Evolutionary conservation across 2,797 vertebrate species (phyloP).

Genomic region (Poecilia wingei): DNA sequence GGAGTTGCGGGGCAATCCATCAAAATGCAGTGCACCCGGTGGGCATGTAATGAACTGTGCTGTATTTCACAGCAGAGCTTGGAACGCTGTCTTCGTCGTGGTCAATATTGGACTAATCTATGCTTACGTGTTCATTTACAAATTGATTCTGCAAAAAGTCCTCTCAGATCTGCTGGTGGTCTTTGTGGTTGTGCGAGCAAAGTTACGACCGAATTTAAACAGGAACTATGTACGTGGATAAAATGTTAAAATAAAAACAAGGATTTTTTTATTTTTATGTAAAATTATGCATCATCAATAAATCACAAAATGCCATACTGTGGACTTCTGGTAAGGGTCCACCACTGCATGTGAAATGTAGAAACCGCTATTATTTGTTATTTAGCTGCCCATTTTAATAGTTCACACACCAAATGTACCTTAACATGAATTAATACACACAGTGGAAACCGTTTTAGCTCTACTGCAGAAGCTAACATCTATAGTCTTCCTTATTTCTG

Average conservation of each 20-base stretch:
- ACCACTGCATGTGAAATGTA: neutral
- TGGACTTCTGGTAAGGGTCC: neutral
- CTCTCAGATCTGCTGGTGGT: conserved; percentile 22
- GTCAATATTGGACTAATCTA: conserved; percentile 33
- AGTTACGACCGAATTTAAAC: neutral
- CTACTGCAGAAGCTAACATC: neutral
- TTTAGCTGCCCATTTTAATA: neutral
- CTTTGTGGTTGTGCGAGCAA: neutral
- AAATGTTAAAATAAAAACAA: neutral
- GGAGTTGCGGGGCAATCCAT: conserved; percentile 69
- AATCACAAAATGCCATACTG: neutral
- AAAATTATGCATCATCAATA: neutral
- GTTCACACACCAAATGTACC: neutral
- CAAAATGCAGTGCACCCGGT: conserved; percentile 59
- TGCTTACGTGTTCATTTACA: conserved; percentile 27
- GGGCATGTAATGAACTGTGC: conserved; percentile 68
- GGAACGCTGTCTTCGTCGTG: conserved; percentile 50
- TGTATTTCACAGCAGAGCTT: conserved; percentile 57
- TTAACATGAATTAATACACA: neutral
- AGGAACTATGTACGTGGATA: neutral
- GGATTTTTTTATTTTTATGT: neutral
- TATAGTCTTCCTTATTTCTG: neutral
- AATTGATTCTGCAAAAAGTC: conserved; percentile 18
- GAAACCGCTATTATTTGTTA: neutral
- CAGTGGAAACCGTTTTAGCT: neutral